phyloP scores from a whole-genome alignment of 1,140 invertebrate species.

The Arion vulgaris region DNA sequence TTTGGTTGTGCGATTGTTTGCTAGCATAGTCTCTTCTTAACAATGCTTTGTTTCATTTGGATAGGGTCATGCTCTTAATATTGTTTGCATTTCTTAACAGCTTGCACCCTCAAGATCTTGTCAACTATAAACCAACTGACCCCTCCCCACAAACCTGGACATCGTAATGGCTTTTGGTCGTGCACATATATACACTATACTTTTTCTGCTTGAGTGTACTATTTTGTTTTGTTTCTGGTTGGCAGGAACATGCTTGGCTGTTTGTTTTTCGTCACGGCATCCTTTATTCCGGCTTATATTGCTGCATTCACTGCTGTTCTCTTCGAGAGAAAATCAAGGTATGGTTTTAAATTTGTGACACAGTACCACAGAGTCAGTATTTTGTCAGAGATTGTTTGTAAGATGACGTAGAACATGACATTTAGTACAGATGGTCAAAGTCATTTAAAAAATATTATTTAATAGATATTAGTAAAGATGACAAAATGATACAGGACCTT shows the following conservation, averaged over 20 bases:
- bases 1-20: too few species aligned
- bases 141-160: too few species aligned
- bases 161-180: background rate
- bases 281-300: conserved; percentile 82
- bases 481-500: too few species aligned
- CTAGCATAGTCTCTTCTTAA: too few species aligned
- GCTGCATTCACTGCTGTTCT: conserved; percentile 82
- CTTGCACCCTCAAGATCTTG: background rate
- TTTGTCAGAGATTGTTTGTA: background rate
- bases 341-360: conserved; percentile 37
- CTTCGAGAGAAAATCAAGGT: conserved; percentile 78
- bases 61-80: background rate
- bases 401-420: too few species aligned
- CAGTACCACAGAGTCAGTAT: background rate
- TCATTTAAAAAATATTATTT: too few species aligned
- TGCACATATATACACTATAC: background rate
- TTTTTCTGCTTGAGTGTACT: background rate
- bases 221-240: conserved; percentile 58
- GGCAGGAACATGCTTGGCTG: conserved; percentile 79
- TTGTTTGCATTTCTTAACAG: conserved; percentile 1
- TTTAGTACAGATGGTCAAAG: too few species aligned
- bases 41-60: too few species aligned
- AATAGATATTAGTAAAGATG: too few species aligned
- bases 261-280: conserved; percentile 78
- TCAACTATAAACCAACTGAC: too few species aligned